Percentiles rank a stretch among this genome's conserved stretches.
These are phyloP conservation scores for Bedellia somnulentella DNA, from an alignment of 2,888 invertebrate genomes.

Conservation along the genomic window DNA sequence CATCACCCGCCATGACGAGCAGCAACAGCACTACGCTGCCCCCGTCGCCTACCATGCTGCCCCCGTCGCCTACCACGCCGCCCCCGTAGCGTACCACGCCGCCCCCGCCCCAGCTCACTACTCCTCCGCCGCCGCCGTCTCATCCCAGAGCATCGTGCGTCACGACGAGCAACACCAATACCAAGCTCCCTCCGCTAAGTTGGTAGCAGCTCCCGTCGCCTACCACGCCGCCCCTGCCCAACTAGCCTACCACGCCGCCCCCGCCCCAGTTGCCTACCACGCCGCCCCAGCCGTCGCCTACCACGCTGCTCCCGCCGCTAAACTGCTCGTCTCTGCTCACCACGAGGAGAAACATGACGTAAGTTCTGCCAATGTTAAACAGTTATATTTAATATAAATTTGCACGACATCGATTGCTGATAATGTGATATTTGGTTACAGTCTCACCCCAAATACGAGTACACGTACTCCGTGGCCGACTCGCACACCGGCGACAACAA, in stretches of 20 bases:
- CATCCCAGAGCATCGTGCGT: constrained; percentile 13
- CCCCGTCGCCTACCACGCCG: constrained; percentile 11
- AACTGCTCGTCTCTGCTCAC: constrained; percentile 5
- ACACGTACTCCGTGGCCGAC: constrained; percentile 31
- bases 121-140: constrained; percentile 16
- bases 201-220: constrained; percentile 11
- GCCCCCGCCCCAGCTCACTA: constrained; percentile 1
- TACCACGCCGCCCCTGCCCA: constrained; percentile 16
- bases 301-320: constrained; percentile 10
- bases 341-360: constrained; percentile 7
- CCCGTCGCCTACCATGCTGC: constrained; percentile 18
- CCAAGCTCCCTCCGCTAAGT: constrained; percentile 5
- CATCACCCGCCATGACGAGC: constrained; percentile 16
- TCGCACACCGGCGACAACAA: constrained; percentile 31
- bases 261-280: constrained; percentile 17
- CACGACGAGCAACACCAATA: constrained; percentile 15
- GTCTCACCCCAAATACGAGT: constrained; percentile 18
- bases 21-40: constrained; percentile 15
- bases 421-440: constrained; percentile 13
- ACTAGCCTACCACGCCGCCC: constrained; percentile 17
- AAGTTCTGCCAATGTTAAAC: constrained; percentile 24
- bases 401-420: background rate
- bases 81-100: constrained; percentile 7
- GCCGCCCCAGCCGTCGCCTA: constrained; percentile 21
- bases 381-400: constrained; percentile 18